These are phyloP conservation scores for Gallinago jamesoni DNA, from an alignment of 2,113 vertebrate genomes.

Conservation along the genomic window DNA sequence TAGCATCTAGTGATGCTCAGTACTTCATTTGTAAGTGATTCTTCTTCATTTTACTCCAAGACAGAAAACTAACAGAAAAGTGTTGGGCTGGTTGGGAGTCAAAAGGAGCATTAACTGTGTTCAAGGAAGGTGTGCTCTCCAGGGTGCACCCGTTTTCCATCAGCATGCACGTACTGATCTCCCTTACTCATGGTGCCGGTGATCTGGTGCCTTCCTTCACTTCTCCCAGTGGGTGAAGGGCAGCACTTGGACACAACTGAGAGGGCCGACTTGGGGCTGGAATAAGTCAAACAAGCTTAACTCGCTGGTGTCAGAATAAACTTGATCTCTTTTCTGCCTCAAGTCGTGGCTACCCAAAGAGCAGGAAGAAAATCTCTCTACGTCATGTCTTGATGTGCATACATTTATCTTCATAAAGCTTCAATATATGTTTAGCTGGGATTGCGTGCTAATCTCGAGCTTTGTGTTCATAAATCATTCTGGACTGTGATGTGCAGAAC, in stretches of 20 bases:
- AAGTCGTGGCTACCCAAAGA: not conserved
- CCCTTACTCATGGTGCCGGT: not conserved
- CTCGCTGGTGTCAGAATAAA: fast-evolving
- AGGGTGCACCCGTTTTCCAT: not conserved
- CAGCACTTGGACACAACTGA: not conserved
- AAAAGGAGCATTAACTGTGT: not conserved
- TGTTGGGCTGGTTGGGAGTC: not conserved
- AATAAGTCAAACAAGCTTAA: not conserved
- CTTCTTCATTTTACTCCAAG: not conserved
- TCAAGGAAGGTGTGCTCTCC: not conserved
- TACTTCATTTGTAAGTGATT: not conserved
- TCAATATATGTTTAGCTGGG: not conserved
- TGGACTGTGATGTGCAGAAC: not conserved
- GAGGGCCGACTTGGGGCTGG: not conserved
- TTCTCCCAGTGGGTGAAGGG: fast-evolving
- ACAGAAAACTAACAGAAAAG: not conserved
- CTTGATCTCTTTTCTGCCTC: not conserved
- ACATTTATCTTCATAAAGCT: not conserved
- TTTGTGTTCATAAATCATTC: not conserved
- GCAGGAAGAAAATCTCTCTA: not conserved
- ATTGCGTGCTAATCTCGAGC: not conserved
- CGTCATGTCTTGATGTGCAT: too few relatives aligned
- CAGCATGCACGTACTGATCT: not conserved
- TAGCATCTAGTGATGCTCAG: not conserved
- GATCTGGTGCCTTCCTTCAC: not conserved